These are phyloP conservation scores for Rutpela maculata DNA, from an alignment of 2,888 invertebrate species.

Conservation along the genomic window DNA sequence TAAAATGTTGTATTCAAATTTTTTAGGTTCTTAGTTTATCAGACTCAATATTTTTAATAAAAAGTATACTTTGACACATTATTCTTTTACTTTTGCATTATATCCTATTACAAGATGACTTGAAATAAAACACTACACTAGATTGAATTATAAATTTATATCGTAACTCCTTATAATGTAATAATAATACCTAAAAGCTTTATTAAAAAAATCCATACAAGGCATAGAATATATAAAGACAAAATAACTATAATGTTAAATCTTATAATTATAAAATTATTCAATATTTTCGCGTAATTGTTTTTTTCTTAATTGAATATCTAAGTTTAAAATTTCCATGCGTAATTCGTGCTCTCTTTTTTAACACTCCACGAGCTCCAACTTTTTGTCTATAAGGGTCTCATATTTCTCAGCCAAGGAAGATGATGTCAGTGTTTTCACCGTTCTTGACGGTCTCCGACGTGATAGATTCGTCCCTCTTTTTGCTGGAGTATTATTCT, in stretches of 20 bases:
- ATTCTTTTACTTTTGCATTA: neutral
- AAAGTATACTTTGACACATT: neutral
- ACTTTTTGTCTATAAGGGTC: conserved; percentile 1
- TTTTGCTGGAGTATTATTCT: neutral
- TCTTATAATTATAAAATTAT: neutral
- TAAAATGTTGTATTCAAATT: neutral
- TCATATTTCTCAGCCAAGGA: conserved; percentile 1
- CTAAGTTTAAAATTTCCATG: neutral
- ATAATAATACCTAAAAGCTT: too few species aligned
- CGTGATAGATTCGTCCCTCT: neutral
- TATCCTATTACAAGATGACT: neutral
- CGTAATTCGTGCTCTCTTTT: neutral
- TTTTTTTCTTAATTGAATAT: neutral
- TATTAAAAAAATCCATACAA: too few species aligned
- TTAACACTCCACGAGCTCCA: neutral
- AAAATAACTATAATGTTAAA: too few species aligned
- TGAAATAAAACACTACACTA: neutral
- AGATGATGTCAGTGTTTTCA: neutral
- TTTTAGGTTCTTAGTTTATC: neutral
- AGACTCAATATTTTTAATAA: neutral
- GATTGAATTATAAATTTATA: neutral
- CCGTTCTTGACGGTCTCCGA: neutral
- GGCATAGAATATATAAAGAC: too few species aligned
- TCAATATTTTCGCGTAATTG: neutral
- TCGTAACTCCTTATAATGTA: too few species aligned